Evolutionary conservation across 2,888 invertebrate species (phyloP).

Genomic region (Andrena marginata): DNA sequence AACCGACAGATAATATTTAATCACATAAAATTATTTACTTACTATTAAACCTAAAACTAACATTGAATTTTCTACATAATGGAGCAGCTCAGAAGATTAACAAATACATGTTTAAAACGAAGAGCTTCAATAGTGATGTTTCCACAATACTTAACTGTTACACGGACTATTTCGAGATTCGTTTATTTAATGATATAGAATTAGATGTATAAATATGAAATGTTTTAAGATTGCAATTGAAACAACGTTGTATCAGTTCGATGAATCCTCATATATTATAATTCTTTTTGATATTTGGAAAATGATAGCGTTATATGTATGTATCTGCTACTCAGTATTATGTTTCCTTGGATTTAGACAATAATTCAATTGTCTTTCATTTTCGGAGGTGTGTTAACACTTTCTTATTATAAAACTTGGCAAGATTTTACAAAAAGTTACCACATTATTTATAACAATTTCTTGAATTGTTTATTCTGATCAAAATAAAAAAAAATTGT

Average conservation of each 20-base stretch:
- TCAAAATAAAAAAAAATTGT: too few relatives aligned
- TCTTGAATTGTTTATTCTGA: not conserved
- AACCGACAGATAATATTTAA: slow-evolving; percentile 66
- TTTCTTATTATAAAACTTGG: slow-evolving; percentile 15
- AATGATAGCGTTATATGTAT: not conserved
- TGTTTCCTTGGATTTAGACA: not conserved
- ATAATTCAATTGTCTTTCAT: slow-evolving; percentile 7
- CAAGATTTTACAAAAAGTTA: not conserved
- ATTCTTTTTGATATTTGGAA: slow-evolving; percentile 30
- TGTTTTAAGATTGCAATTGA: slow-evolving; percentile 9
- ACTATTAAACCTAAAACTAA: slow-evolving; percentile 73
- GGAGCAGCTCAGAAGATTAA: slow-evolving; percentile 66
- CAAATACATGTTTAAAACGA: slow-evolving; percentile 61
- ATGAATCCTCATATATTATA: slow-evolving; percentile 62
- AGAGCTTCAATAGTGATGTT: slow-evolving; percentile 24
- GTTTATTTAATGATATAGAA: slow-evolving; percentile 21
- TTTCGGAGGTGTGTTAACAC: not conserved
- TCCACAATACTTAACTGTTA: slow-evolving; percentile 36
- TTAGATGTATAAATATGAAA: slow-evolving; percentile 17
- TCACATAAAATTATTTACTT: slow-evolving; percentile 73
- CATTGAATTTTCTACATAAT: slow-evolving; percentile 66
- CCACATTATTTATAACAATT: not conserved
- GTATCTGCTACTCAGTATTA: not conserved
- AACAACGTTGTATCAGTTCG: slow-evolving; percentile 61
- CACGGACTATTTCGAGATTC: slow-evolving; percentile 23